phyloP scores from a whole-genome alignment of 2,113 vertebrate species.

The Vimba vimba region DNA sequence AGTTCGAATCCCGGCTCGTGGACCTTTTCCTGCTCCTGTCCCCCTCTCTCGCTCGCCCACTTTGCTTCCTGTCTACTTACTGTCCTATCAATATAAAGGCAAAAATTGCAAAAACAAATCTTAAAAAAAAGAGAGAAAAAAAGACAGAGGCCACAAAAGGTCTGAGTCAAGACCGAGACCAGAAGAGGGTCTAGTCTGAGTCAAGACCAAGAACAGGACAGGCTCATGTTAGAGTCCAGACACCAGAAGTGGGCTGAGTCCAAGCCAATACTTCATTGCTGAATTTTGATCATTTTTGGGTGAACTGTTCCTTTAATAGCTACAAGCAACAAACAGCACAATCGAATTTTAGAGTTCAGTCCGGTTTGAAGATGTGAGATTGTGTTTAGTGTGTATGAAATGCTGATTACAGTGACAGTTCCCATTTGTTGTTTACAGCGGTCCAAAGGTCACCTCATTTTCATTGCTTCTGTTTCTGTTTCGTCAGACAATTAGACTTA shows the following conservation, averaged over 20 bases:
- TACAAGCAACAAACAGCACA: not conserved
- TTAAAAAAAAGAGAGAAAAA: not conserved
- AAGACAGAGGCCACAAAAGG: no score
- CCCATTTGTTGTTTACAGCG: not conserved
- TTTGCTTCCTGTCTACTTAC: no score
- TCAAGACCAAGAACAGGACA: not conserved
- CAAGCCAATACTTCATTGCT: not conserved
- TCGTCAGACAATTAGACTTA: not conserved
- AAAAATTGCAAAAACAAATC: no score
- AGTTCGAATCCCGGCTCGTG: no score
- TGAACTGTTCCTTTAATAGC: not conserved
- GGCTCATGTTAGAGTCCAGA: not conserved
- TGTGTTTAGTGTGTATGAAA: not conserved
- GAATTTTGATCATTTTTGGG: not conserved
- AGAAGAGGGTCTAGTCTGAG: not conserved
- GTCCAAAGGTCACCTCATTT: constrained; percentile 21
- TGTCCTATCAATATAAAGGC: no score
- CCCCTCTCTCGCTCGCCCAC: no score
- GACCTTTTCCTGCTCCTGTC: no score
- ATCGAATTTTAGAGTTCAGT: not conserved
- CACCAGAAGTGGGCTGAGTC: no score
- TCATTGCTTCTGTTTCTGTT: not conserved
- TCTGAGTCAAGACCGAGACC: not conserved
- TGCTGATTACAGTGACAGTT: not conserved
- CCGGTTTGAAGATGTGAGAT: not conserved